Evolutionary conservation across 2,888 invertebrate genomes (phyloP).

Genomic region (Lymantria dispar): DNA sequence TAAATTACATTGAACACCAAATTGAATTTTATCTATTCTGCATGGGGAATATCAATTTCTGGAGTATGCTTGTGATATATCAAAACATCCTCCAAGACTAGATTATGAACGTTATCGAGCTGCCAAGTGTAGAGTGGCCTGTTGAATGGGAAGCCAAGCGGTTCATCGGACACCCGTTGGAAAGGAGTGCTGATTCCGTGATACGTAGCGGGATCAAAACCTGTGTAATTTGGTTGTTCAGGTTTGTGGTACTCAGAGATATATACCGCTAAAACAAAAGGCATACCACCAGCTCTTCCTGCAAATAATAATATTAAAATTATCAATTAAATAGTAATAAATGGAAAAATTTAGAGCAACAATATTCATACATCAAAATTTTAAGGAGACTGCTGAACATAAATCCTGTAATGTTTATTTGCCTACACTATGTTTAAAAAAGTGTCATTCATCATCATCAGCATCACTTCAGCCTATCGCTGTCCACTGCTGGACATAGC

Average conservation of each 20-base stretch:
- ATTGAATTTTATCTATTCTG: neutral
- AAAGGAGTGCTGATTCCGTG: conserved; percentile 74
- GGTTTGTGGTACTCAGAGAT: conserved; percentile 78
- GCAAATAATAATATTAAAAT: conserved; percentile 3
- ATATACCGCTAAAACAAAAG: conserved; percentile 83
- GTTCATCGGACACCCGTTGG: conserved; percentile 68
- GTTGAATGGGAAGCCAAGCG: conserved; percentile 82
- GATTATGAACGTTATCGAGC: conserved; percentile 62
- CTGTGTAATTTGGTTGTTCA: conserved; percentile 54
- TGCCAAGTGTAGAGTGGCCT: conserved; percentile 69
- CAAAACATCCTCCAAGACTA: conserved; percentile 72
- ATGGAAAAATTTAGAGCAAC: too few species aligned
- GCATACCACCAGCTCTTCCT: conserved; percentile 80
- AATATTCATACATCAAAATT: too few species aligned
- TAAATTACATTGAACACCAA: neutral
- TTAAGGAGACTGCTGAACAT: too few species aligned
- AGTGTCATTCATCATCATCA: too few species aligned
- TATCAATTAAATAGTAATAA: neutral
- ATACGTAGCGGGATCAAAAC: conserved; percentile 73
- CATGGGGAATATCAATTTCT: conserved; percentile 37
- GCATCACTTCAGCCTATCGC: too few species aligned
- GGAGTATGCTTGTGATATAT: conserved; percentile 78
- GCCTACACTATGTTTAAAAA: too few species aligned
- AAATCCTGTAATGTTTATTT: too few species aligned
- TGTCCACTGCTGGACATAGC: too few species aligned